Conservation (phyloP, 2,113 vertebrate genomes). For the Platichthys flesus region DNA sequence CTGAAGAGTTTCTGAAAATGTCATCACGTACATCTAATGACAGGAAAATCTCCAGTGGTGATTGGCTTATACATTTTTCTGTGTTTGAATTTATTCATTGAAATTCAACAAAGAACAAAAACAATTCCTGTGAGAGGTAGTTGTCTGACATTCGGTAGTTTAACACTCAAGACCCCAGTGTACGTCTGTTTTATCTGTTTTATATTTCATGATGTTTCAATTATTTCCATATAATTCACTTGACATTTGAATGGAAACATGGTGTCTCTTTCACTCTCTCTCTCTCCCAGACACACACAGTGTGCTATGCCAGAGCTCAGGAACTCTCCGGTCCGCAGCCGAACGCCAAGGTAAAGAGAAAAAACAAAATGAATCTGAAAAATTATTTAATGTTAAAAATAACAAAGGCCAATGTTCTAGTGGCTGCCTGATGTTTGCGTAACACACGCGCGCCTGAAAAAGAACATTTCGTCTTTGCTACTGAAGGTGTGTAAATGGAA, state of each 20-base stretch:
- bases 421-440: conserved; percentile 32
- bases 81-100: too few relatives aligned
- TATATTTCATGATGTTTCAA: conserved; percentile 33
- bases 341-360: conserved; percentile 49
- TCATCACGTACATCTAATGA: too few relatives aligned
- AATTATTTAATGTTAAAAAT: conserved; percentile 56
- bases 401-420: conserved; percentile 49
- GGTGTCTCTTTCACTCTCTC: conserved; percentile 11
- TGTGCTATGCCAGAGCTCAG: not conserved
- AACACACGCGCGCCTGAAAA: conserved; percentile 33
- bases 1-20: too few relatives aligned
- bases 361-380: conserved; percentile 60
- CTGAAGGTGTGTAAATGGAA: conserved; percentile 54
- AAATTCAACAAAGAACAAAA: too few relatives aligned
- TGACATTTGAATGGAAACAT: conserved; percentile 39
- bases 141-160: too few relatives aligned
- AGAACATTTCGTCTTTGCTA: conserved; percentile 24
- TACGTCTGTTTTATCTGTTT: conserved; percentile 23
- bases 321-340: conserved; percentile 7
- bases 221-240: conserved; percentile 28
- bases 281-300: conserved; percentile 10
- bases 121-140: too few relatives aligned
- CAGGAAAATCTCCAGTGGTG: too few relatives aligned
- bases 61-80: too few relatives aligned
- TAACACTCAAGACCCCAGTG: not conserved